A percentile compares a stretch with the other conserved stretches of the same genome.
Evolutionary conservation across 2,888 invertebrate genomes (phyloP).

Genomic region (Limnephilus rhombicus): DNA sequence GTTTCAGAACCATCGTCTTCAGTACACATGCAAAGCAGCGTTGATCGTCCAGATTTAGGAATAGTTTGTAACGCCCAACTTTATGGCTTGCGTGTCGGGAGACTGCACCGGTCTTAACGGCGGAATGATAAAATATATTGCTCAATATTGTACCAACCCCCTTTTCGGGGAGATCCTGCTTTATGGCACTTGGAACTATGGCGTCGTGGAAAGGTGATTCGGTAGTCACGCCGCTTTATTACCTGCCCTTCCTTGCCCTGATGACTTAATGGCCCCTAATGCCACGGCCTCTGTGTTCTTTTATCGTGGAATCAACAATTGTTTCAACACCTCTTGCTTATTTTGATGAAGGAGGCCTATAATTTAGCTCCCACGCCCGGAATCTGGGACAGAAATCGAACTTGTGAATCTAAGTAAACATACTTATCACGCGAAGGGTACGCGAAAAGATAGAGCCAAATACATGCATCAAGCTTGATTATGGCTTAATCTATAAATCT

Average conservation of each 20-base stretch:
- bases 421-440: not conserved
- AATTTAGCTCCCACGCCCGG: constrained; percentile 13
- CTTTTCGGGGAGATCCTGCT: constrained; percentile 11
- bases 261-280: constrained; percentile 37
- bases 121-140: constrained; percentile 38
- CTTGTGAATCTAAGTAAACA: not conserved
- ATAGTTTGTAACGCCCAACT: constrained; percentile 8
- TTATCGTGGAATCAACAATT: constrained; percentile 40
- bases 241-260: not conserved
- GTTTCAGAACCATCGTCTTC: not conserved
- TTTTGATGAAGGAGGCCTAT: constrained; percentile 32
- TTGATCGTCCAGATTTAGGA: constrained; percentile 34
- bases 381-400: not conserved
- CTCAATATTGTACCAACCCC: constrained; percentile 22
- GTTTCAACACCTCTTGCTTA: constrained; percentile 45
- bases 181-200: constrained; percentile 7
- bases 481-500: not conserved
- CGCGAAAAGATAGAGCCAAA: not conserved
- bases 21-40: constrained; percentile 22
- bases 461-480: not conserved
- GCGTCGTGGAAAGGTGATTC: not conserved
- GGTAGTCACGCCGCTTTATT: not conserved
- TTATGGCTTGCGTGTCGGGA: constrained; percentile 40
- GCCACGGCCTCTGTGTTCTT: constrained; percentile 16
- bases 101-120: constrained; percentile 30